These are phyloP conservation scores for Halictus ligatus DNA, from an alignment of 2,888 invertebrate species.

Conservation along the genomic window DNA sequence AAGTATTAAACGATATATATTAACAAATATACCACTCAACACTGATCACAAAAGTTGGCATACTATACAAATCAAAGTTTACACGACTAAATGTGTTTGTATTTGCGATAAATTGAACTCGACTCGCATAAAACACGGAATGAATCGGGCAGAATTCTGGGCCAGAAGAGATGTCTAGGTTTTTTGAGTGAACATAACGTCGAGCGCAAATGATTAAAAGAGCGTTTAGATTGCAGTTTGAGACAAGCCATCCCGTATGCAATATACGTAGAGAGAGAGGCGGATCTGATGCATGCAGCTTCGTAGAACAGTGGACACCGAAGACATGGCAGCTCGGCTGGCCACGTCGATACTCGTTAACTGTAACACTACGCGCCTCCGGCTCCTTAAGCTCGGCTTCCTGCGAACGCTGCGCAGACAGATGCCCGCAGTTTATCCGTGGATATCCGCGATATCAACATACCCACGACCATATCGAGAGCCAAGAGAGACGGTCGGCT, in stretches of 20 bases:
- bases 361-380: conserved; percentile 68
- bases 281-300: conserved; percentile 38
- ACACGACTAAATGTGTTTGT: too few species aligned
- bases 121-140: too few species aligned
- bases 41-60: too few species aligned
- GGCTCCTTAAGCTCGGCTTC: conserved; percentile 25
- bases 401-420: conserved; percentile 10
- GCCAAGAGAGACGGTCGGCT: conserved; percentile 17
- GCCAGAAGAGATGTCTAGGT: too few species aligned
- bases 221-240: background rate
- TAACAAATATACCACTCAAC: too few species aligned
- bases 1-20: too few species aligned
- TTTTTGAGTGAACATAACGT: too few species aligned
- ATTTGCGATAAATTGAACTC: too few species aligned
- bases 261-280: conserved; percentile 3
- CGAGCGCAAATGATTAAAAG: too few species aligned
- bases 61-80: too few species aligned
- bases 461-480: conserved; percentile 42
- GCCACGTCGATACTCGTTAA: conserved; percentile 78
- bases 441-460: conserved; percentile 46
- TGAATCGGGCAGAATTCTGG: too few species aligned
- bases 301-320: conserved; percentile 61
- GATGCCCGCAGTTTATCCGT: conserved; percentile 29
- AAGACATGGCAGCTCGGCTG: conserved; percentile 76
- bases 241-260: background rate